Evolutionary conservation across 1,140 invertebrate species (phyloP), one percentile per base, ranked within the genome.

Genomic region (Lasaia peninsularis): DNA sequence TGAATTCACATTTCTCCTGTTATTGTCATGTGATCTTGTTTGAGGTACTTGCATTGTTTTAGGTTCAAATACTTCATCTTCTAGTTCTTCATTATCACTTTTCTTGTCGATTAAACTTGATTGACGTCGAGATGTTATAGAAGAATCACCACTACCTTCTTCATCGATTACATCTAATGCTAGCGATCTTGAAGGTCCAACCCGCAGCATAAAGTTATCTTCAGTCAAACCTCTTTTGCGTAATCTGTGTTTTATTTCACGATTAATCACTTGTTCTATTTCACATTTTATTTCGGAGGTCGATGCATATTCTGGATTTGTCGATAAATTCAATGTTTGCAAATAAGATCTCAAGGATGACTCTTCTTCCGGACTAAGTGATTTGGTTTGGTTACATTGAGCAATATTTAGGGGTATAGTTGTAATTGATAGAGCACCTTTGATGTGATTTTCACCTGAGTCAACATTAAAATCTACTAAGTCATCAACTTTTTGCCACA

Each of bases 161-260:
- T 94, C 93, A 66, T 92, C 91, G 67, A 94, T 94, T 1, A 93
- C 93, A 60, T 93, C 92, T 57, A 94, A 87, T 60, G 93, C 92
- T 56, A 94, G 86, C 53, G 89, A 91, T 70, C 92, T 88, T 16
- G 91, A 91, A 60, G 91, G 89, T 37, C 91, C 86, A 11, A 86
- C 73, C 28, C 90, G 79, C 12, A 91, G 89, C 3, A 88, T 67
- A 64, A 91, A 89, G 75, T 91, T 90, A 49, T 92, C 89, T 50
- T 91, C 91, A 14, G 91, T 71, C 32, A 89, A 78, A 12, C 86
- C 90, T 48, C 92, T 91, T 72, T 92, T 93, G 62, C 91, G 89
- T 7, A 87, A 70, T 63, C 82, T 87, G 48, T 83, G 84, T 60
- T 74, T 86, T 33, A 87, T 73, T 75, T 86, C 86, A 57, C 72